phyloP scores from a whole-genome alignment of 2,113 vertebrate species.

The Paedocypris sp. region DNA sequence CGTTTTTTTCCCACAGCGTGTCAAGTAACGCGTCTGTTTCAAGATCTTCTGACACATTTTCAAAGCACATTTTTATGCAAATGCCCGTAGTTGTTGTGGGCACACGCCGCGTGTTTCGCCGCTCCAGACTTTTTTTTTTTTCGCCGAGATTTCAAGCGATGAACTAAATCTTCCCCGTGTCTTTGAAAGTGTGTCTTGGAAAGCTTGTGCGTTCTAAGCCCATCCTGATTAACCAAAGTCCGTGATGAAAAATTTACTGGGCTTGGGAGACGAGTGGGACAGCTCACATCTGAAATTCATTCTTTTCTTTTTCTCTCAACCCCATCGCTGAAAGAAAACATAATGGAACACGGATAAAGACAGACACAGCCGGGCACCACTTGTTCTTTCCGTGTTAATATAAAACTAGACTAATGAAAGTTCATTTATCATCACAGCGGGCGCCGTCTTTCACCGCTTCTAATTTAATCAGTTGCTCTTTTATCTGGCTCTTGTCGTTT shows the following conservation, averaged over 20 bases:
- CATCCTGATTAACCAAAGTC: conserved; percentile 3
- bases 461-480: conserved; percentile 36
- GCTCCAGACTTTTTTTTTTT: not conserved
- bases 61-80: too few relatives aligned
- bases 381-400: conserved; percentile 9
- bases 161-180: not conserved
- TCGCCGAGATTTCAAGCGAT: not conserved
- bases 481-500: conserved; percentile 27
- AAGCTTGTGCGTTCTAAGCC: not conserved
- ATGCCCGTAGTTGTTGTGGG: not conserved
- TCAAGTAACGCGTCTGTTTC: too few relatives aligned
- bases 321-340: not conserved
- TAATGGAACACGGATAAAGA: conserved; percentile 24
- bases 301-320: conserved; percentile 13
- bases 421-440: conserved; percentile 30
- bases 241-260: conserved; percentile 14
- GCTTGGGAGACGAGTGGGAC: not conserved
- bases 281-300: conserved; percentile 5
- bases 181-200: not conserved
- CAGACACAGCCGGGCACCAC: conserved; percentile 17
- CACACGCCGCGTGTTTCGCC: too few relatives aligned
- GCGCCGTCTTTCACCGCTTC: conserved; percentile 13
- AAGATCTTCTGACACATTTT: too few relatives aligned
- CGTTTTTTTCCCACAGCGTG: too few relatives aligned
- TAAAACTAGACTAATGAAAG: conserved; percentile 31